phyloP scores from a whole-genome alignment of 53 echinoderm and acorn worm genomes.

The Hippasteria phrygiana region DNA sequence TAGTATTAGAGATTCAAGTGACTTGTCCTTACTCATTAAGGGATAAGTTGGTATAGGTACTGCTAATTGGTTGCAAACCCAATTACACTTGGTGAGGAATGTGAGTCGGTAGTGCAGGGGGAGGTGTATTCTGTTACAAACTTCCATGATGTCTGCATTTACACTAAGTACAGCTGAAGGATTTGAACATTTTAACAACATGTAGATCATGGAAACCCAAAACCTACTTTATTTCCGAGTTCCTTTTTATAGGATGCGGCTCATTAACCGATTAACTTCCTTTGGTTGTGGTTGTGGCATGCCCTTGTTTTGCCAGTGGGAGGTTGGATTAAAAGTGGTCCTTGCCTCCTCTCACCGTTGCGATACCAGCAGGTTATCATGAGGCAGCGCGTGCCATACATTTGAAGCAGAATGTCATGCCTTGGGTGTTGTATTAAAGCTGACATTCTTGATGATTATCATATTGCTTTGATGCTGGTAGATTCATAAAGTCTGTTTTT shows the following conservation, averaged over 20 bases:
- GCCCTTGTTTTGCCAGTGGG: slow-evolving; percentile 53
- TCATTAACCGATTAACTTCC: slow-evolving; percentile 41
- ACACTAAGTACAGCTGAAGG: not conserved
- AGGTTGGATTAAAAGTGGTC: slow-evolving; percentile 27
- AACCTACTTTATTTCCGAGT: not conserved
- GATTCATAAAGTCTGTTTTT: not conserved
- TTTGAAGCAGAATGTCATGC: not conserved
- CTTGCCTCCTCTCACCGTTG: slow-evolving; percentile 20
- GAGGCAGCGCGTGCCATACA: slow-evolving; percentile 47
- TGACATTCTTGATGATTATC: slow-evolving; percentile 16
- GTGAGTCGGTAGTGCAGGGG: no score
- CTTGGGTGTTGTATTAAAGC: slow-evolving; percentile 9
- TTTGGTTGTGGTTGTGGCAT: not conserved
- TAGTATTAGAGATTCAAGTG: no score
- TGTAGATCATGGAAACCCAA: not conserved
- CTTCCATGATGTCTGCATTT: not conserved
- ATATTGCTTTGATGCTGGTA: not conserved
- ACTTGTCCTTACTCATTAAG: no score
- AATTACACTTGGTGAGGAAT: no score
- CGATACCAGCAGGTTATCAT: slow-evolving; percentile 16
- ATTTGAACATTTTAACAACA: not conserved
- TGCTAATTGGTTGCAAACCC: no score
- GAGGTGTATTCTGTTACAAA: no score
- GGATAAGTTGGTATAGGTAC: no score
- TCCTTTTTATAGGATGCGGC: slow-evolving; percentile 21